These are phyloP conservation scores for Sebastes kiyomatsui DNA, from an alignment of 2,797 vertebrate genomes.

Conservation along the genomic window DNA sequence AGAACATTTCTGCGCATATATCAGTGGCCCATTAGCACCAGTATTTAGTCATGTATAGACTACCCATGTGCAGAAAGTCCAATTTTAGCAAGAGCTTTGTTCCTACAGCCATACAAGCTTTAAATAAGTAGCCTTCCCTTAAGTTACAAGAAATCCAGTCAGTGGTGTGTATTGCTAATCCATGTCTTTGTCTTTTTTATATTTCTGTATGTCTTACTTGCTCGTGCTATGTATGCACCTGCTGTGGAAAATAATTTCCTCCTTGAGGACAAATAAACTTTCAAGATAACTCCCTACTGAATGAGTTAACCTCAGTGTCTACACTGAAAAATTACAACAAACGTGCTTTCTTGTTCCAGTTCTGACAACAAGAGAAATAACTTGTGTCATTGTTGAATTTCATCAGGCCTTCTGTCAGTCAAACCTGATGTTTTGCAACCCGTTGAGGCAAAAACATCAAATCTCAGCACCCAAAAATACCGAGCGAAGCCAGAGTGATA, in stretches of 20 bases:
- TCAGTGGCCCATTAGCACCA: not conserved
- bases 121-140: not conserved
- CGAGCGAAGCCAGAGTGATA: not conserved
- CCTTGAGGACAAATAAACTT: not conserved
- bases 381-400: constrained; percentile 22
- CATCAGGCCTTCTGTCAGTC: constrained; percentile 31
- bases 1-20: not conserved
- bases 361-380: not conserved
- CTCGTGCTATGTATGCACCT: not conserved
- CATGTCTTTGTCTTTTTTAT: not conserved
- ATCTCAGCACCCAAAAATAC: constrained; percentile 40
- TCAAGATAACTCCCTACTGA: not conserved
- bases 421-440: constrained; percentile 28
- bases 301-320: not conserved
- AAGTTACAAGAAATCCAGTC: not conserved
- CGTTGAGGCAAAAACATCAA: constrained; percentile 27
- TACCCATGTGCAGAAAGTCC: not conserved
- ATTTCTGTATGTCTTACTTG: not conserved
- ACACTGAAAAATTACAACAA: constrained; percentile 8
- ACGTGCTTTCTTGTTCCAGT: not conserved
- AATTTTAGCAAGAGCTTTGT: not conserved
- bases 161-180: not conserved
- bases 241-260: not conserved
- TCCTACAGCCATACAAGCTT: not conserved
- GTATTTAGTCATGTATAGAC: not conserved